Evolutionary conservation across 2,797 vertebrate species (phyloP).

Genomic region (Leptatherina wallacei): DNA sequence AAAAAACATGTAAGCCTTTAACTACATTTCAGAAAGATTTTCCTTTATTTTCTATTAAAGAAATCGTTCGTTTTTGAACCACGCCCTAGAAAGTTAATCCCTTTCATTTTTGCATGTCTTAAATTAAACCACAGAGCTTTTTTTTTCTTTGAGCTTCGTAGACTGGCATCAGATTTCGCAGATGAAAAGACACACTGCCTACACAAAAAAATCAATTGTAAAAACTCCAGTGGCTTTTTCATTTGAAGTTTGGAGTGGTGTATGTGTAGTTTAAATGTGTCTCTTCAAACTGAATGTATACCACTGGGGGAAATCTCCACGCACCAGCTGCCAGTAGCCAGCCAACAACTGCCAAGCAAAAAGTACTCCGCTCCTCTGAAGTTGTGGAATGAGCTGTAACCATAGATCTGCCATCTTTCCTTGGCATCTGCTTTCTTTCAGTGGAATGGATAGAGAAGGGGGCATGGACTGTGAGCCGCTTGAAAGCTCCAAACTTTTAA

Average conservation of each 20-base stretch:
- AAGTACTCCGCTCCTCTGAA: slow-evolving; percentile 47
- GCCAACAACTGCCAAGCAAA: slow-evolving; percentile 43
- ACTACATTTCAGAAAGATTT: slow-evolving; percentile 26
- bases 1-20: slow-evolving; percentile 16
- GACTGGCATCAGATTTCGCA: slow-evolving; percentile 32
- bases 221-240: slow-evolving; percentile 26
- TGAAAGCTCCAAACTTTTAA: slow-evolving; percentile 44
- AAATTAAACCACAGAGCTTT: slow-evolving; percentile 47
- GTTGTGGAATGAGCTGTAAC: slow-evolving; percentile 51
- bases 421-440: slow-evolving; percentile 25
- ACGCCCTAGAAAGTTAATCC: slow-evolving; percentile 31
- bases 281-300: slow-evolving; percentile 50
- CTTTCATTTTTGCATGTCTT: slow-evolving; percentile 41
- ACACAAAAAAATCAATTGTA: slow-evolving; percentile 34
- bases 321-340: slow-evolving; percentile 42
- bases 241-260: slow-evolving; percentile 37
- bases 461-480: slow-evolving; percentile 22
- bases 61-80: slow-evolving; percentile 46
- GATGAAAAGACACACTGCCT: slow-evolving; percentile 26
- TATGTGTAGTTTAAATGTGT: slow-evolving; percentile 28
- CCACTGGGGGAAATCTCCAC: slow-evolving; percentile 55
- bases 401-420: slow-evolving; percentile 45
- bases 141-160: slow-evolving; percentile 25
- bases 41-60: slow-evolving; percentile 17
- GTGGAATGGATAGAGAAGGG: slow-evolving; percentile 8